phyloP scores from a whole-genome alignment of 2,888 invertebrate species.

The Entomobrya proxima region DNA sequence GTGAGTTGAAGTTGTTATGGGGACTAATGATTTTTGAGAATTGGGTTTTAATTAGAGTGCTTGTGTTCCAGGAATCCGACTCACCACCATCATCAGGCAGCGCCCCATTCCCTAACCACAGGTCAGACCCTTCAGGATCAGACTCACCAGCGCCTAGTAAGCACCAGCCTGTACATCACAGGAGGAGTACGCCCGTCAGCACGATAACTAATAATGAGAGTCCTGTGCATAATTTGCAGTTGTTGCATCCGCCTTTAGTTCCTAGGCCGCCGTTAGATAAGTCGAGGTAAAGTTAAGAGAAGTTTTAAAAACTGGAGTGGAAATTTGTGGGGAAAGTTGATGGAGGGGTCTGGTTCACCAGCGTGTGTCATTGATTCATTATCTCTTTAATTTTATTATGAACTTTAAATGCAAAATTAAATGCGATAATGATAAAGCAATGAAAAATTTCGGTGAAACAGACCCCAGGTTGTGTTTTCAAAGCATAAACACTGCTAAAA shows the following conservation, averaged over 20 bases:
- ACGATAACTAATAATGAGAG: background rate
- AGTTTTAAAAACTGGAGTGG: background rate
- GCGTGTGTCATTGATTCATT: too few relatives aligned
- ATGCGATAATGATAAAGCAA: too few relatives aligned
- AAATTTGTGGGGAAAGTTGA: conserved; percentile 14
- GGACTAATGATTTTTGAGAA: background rate
- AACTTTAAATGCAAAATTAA: too few relatives aligned
- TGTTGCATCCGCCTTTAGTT: background rate
- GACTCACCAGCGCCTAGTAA: background rate
- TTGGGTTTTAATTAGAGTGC: background rate
- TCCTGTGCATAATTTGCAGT: background rate
- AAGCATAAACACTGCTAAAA: too few relatives aligned
- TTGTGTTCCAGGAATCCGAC: too few relatives aligned
- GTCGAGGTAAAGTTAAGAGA: conserved; percentile 36
- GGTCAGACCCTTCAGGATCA: background rate
- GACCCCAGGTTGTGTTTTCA: too few relatives aligned
- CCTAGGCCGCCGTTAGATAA: conserved; percentile 71
- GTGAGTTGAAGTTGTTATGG: conserved; percentile 77
- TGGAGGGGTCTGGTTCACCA: conserved; percentile 25
- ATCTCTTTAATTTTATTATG: too few relatives aligned
- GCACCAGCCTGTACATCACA: conserved; percentile 18
- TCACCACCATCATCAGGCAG: too few relatives aligned
- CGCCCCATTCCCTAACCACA: background rate
- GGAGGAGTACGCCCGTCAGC: background rate
- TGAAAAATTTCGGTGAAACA: too few relatives aligned